Base-by-base conservation (phyloP, 2,888 invertebrate genomes). In the Polydrusus cervinus region DNA sequence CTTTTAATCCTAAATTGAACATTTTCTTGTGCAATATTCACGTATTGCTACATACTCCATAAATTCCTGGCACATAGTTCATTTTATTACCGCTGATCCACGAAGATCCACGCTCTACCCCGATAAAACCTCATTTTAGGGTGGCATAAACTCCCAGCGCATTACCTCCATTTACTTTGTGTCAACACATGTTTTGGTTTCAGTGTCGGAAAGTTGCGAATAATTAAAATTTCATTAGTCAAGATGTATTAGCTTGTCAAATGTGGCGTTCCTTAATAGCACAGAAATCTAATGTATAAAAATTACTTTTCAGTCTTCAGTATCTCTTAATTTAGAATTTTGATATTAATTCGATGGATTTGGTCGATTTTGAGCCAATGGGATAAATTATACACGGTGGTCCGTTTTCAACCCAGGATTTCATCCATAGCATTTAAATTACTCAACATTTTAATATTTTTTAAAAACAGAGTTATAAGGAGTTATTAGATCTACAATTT, bases 111-210 rank as follows among this genome's bases (percentile, higher is more conserved):
- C 34, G 34, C 3, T 34, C 34, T 34, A 34, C 8, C 30, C 53
- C 53, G 20, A 13, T 53, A 53, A 64, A 64, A 64, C 20, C 47
- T 25, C 45, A 47, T 11, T 43, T 64, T 64, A 13, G 64, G 64
- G 43, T 64, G 64, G 47, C 45, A 10, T 20, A 47, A 40, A 64
- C 47, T 43, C 47, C 47, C 47, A 25, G 47, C n/a, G 20, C 25
- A 53, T 53, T 53, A 53, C 53, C 25, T 53, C 25, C 53, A 11
- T 25, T 53, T 53, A 34, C 57, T 57, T 57, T 57, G 38, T 57
- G 57, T 57, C 57, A 57, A 57, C 57, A 57, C 38, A 57, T 38
- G 57, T 57, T 57, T 57, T 53, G 53, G 53, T 30, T 53, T 53
- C 30, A 25, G 18, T 7, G 25, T 25, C 30, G n/a, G 25, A 13